phyloP scores from a whole-genome alignment of 1,140 invertebrate genomes.

The Drosophila melanogaster region Release_6_plus_ISO1_MT NT_033777.3:29611501-29612000 shows the following conservation, averaged over 20 bases:
- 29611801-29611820: slow-evolving; percentile 54
- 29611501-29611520: neutral
- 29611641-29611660: no score
- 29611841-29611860: slow-evolving; percentile 8
- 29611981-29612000: slow-evolving; percentile 44
- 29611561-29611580: no score
- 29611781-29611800: slow-evolving; percentile 72
- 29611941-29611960: slow-evolving; percentile 54
- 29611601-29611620: no score
- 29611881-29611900: slow-evolving; percentile 76
- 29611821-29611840: slow-evolving; percentile 25
- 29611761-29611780: slow-evolving; percentile 31
- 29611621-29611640: no score
- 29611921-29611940: slow-evolving; percentile 76
- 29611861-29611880: slow-evolving; percentile 73
- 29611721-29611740: slow-evolving; percentile 8
- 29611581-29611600: no score
- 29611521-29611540: no score
- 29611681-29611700: neutral
- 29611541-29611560: no score
- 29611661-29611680: neutral
- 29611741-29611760: neutral
- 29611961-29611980: slow-evolving; percentile 25
- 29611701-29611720: neutral
- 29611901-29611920: slow-evolving; percentile 72